Evolutionary conservation across 2,113 vertebrate genomes (phyloP).

Genomic region (Tinamus guttatus): DNA sequence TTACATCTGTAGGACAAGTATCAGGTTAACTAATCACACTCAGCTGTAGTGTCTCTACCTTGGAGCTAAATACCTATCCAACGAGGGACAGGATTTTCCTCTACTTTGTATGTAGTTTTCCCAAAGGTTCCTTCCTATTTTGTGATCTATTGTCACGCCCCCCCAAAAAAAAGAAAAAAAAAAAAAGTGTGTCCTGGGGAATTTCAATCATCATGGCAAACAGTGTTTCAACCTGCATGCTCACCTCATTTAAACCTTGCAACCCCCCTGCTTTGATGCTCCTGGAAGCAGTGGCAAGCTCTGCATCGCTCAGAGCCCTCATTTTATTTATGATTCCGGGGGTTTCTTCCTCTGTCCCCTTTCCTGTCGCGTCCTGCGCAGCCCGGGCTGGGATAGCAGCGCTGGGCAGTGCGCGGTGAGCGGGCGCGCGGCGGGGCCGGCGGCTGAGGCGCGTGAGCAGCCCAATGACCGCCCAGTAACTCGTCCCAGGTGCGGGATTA

Average conservation of each 20-base stretch:
- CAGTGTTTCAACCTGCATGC: too few relatives aligned
- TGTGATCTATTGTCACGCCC: neutral
- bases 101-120: neutral
- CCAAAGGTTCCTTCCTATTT: neutral
- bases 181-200: neutral
- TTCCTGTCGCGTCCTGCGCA: slow-evolving; percentile 60
- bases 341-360: slow-evolving; percentile 66
- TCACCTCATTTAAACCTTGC: neutral
- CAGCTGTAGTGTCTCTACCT: neutral
- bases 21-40: neutral
- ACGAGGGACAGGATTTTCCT: neutral
- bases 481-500: too few relatives aligned
- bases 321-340: slow-evolving; percentile 26
- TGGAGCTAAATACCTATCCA: neutral
- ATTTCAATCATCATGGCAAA: too few relatives aligned
- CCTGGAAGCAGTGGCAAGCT: slow-evolving; percentile 67
- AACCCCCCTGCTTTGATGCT: neutral
- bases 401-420: too few relatives aligned
- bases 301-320: slow-evolving; percentile 12
- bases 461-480: too few relatives aligned
- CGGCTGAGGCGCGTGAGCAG: too few relatives aligned
- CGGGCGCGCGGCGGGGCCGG: too few relatives aligned
- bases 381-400: neutral
- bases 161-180: neutral
- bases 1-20: neutral